A percentile compares a stretch with the other conserved stretches of the same genome.
phyloP scores from a whole-genome alignment of 2,797 vertebrate genomes.

The Molossus molossus region DNA sequence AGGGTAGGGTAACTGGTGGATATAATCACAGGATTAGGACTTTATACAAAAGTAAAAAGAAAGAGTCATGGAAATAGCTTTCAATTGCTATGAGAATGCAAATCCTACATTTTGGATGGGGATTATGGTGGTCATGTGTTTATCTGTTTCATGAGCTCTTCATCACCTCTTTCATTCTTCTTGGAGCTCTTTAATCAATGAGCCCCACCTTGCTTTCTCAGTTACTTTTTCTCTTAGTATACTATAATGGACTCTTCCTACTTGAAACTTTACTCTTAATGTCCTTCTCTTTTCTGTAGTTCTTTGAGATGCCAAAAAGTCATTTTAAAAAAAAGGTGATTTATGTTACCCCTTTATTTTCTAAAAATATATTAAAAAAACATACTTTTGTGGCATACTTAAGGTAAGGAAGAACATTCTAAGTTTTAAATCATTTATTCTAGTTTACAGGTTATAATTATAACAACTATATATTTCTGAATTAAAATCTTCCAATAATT shows the following conservation, averaged over 20 bases:
- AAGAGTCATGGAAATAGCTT: not conserved
- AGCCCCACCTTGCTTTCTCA: not conserved
- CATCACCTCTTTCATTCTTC: not conserved
- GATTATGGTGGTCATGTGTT: not conserved
- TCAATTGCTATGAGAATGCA: constrained; percentile 8
- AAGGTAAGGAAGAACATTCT: constrained; percentile 23
- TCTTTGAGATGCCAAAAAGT: constrained; percentile 21
- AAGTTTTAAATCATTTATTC: constrained; percentile 16
- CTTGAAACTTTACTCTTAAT: not conserved
- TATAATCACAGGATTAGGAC: not conserved
- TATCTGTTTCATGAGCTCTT: not conserved
- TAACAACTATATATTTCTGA: constrained; percentile 25
- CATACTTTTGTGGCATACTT: not conserved
- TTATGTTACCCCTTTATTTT: constrained; percentile 19
- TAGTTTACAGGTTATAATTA: not conserved
- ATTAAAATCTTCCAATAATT: not conserved
- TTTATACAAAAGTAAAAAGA: not conserved
- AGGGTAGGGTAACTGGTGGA: not conserved
- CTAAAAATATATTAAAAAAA: not conserved
- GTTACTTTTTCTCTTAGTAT: not conserved
- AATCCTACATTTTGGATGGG: not conserved
- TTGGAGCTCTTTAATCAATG: not conserved
- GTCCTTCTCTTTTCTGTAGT: not conserved
- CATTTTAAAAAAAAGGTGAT: constrained; percentile 17
- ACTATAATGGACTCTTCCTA: not conserved